These are phyloP conservation scores for Taurulus bubalis DNA, from an alignment of 2,113 vertebrate genomes.

Conservation along the genomic window DNA sequence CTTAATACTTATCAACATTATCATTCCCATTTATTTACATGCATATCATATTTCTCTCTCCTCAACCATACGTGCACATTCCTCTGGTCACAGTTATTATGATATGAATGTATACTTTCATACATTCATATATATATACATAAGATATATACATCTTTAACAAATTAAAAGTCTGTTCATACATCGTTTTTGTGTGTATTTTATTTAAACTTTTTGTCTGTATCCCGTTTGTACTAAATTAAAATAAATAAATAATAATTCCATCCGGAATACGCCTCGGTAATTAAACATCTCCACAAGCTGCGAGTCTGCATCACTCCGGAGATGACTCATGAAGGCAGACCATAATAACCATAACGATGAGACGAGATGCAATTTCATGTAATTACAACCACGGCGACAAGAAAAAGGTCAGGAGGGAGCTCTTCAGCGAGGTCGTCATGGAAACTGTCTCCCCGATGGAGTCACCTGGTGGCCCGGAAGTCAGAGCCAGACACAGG, in stretches of 20 bases:
- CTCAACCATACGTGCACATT: neutral
- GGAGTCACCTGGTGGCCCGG: conserved; percentile 35
- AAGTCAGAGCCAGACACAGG: no score
- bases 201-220: neutral
- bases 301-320: no score
- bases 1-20: no score
- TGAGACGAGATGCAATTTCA: conserved; percentile 67
- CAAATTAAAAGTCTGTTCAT: neutral
- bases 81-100: neutral
- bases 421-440: conserved; percentile 58
- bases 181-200: neutral
- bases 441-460: conserved; percentile 66
- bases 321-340: conserved; percentile 64
- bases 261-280: neutral
- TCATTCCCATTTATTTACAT: no score
- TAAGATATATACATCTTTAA: no score
- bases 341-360: no score
- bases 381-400: conserved; percentile 58
- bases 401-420: conserved; percentile 71
- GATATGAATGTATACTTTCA: neutral
- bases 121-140: no score
- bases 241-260: neutral
- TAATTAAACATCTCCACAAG: neutral
- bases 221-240: neutral
- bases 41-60: no score